Evolutionary conservation across 2,113 vertebrate genomes (phyloP).

Genomic region (Ciconia boyciana): DNA sequence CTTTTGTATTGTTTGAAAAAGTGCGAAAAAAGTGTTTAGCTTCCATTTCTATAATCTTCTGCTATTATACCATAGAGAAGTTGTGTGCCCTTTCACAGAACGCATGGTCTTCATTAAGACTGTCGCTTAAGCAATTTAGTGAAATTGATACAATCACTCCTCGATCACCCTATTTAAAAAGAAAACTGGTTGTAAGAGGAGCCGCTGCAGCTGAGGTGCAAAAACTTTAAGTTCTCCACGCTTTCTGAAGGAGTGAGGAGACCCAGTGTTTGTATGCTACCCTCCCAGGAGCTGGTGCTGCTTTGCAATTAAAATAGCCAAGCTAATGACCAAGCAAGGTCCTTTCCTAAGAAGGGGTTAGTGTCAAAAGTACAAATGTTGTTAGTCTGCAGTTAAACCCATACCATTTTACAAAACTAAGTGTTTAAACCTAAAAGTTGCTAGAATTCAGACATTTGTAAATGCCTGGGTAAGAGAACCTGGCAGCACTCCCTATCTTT

Average conservation of each 20-base stretch:
- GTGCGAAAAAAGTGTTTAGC: background rate
- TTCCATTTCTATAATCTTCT: background rate
- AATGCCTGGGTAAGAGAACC: background rate
- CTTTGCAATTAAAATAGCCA: background rate
- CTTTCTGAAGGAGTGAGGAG: background rate
- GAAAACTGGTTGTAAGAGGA: background rate
- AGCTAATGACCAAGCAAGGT: background rate
- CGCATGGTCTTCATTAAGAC: background rate
- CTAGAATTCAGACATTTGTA: background rate
- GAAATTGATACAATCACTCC: background rate
- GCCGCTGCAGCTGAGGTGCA: background rate
- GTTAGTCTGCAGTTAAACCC: background rate
- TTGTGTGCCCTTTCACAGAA: background rate
- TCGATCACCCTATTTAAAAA: background rate
- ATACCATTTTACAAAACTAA: background rate
- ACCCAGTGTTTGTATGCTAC: background rate
- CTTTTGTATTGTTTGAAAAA: background rate
- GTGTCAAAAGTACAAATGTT: background rate
- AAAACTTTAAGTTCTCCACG: background rate
- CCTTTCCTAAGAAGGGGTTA: background rate
- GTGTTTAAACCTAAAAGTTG: background rate
- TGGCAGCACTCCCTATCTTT: background rate
- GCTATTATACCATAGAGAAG: background rate
- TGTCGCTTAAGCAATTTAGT: background rate
- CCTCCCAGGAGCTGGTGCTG: background rate